Conservation (phyloP, 92 coral and sea anemone species). For the Diadumene lineata region DNA sequence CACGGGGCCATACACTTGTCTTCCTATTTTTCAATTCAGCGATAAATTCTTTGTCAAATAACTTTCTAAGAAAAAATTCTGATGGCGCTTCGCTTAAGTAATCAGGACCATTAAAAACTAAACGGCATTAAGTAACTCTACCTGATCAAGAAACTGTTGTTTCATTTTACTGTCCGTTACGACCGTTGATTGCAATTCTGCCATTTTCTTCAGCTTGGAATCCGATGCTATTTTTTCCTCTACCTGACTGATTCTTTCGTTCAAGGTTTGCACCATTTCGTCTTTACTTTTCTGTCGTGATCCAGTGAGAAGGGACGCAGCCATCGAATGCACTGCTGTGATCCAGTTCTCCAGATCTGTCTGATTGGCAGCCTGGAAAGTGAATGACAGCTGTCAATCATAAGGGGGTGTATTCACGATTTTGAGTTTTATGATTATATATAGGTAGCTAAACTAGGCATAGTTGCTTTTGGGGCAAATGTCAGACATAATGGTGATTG, state of each 20-base stretch:
- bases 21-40: no score
- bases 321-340: conserved; percentile 86
- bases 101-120: no score
- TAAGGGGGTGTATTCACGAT: not conserved
- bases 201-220: conserved; percentile 97
- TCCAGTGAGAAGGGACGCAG: conserved; percentile 83
- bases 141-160: conserved; percentile 92
- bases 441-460: no score
- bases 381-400: conserved; percentile 11
- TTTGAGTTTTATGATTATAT: not conserved
- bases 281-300: conserved; percentile 78
- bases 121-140: no score
- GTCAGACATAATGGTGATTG: no score
- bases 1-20: no score
- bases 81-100: no score
- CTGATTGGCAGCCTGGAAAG: conserved; percentile 79
- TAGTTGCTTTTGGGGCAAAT: no score
- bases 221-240: conserved; percentile 86
- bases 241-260: conserved; percentile 49
- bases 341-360: conserved; percentile 98
- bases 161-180: conserved; percentile 90
- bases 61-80: no score
- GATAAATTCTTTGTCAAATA: no score
- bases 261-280: conserved; percentile 74
- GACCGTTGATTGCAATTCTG: conserved; percentile 94